These are phyloP conservation scores for Agelas oroides DNA, from an alignment of 37 sponge, comb jelly and placozoan genomes.

Conservation along the genomic window DNA sequence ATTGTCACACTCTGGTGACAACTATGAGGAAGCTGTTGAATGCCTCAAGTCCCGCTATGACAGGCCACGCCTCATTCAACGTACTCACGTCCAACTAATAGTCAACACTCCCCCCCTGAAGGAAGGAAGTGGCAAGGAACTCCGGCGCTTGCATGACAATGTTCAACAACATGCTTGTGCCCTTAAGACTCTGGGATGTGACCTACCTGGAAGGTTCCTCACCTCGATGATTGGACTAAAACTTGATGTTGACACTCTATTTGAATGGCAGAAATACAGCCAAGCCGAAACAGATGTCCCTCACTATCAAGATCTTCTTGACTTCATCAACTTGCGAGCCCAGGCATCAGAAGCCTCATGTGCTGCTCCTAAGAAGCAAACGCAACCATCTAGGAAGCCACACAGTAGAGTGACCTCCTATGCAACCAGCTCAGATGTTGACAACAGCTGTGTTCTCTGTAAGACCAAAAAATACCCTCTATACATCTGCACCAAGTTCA, in stretches of 20 bases:
- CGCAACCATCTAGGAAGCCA: neutral
- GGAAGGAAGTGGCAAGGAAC: constrained; percentile 53
- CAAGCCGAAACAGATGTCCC: constrained; percentile 40
- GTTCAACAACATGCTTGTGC: constrained; percentile 61
- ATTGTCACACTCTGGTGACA: constrained; percentile 56
- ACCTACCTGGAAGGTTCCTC: constrained; percentile 32
- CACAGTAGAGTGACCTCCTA: constrained; percentile 22
- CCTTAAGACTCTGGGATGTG: constrained; percentile 46
- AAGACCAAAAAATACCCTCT: constrained; percentile 52
- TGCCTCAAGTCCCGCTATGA: constrained; percentile 49
- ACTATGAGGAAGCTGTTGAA: constrained; percentile 55
- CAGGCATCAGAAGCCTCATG: constrained; percentile 46
- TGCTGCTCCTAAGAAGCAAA: constrained; percentile 18
- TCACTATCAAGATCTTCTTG: constrained; percentile 40
- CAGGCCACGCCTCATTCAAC: constrained; percentile 54
- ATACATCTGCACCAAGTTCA: constrained; percentile 52
- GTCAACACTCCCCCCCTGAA: constrained; percentile 45
- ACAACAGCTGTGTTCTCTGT: constrained; percentile 23
- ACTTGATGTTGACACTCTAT: constrained; percentile 36
- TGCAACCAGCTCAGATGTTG: neutral
- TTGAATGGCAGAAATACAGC: constrained; percentile 61
- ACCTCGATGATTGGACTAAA: constrained; percentile 50
- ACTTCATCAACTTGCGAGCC: constrained; percentile 53
- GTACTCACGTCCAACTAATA: constrained; percentile 47
- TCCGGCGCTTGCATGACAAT: constrained; percentile 38